Conservation (phyloP, 2,113 vertebrate species). For the Oplegnathus fasciatus region DNA sequence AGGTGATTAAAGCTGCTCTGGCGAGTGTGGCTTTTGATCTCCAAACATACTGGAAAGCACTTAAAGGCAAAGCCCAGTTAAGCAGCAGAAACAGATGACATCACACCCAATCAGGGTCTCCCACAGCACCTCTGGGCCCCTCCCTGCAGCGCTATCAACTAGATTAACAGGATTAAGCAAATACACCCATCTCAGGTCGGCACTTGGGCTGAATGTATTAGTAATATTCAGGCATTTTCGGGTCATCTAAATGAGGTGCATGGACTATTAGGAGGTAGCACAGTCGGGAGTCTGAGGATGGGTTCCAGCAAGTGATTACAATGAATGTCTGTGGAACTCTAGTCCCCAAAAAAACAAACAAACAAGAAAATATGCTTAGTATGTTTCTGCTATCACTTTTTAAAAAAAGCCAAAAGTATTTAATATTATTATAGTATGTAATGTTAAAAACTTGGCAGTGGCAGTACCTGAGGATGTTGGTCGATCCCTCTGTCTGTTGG, state of each 20-base stretch:
- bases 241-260: slow-evolving; percentile 56
- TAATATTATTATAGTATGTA: too few relatives aligned
- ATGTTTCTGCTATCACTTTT: neutral
- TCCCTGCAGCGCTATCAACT: slow-evolving; percentile 90
- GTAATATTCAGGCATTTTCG: slow-evolving; percentile 53
- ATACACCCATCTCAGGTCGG: slow-evolving; percentile 57
- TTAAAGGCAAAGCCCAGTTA: slow-evolving; percentile 92
- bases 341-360: neutral
- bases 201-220: slow-evolving; percentile 36
- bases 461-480: neutral
- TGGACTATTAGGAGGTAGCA: slow-evolving; percentile 32
- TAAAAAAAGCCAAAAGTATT: neutral
- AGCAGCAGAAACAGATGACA: slow-evolving; percentile 93
- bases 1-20: slow-evolving; percentile 89
- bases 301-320: neutral
- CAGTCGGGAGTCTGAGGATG: neutral
- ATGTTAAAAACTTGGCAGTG: too few relatives aligned
- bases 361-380: neutral
- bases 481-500: neutral
- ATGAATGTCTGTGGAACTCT: neutral
- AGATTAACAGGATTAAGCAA: slow-evolving; percentile 90
- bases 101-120: slow-evolving; percentile 91
- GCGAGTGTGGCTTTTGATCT: slow-evolving; percentile 93
- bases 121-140: slow-evolving; percentile 87
- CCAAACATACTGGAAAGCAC: slow-evolving; percentile 94